Base-by-base conservation (phyloP, 1,140 invertebrate species). In the Gonioctena quinquepunctata region DNA sequence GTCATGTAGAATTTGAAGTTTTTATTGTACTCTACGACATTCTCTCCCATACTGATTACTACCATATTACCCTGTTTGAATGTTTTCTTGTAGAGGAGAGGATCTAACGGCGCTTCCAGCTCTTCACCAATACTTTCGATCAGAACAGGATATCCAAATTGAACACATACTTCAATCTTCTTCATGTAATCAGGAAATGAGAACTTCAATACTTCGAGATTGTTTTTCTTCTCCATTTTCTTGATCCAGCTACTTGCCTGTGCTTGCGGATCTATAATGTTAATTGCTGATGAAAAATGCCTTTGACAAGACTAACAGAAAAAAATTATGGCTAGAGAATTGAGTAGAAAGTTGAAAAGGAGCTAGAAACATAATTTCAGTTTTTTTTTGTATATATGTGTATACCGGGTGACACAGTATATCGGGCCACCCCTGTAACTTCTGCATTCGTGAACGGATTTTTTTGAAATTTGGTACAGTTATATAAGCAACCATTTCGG, bases 191-290 rank as follows among this genome's bases (percentile, higher is more conserved):
- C 91, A 4, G 87, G 80, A 83, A 95, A 92, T 22, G 89, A 90
- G 28, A 95, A 89, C 83, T 94, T 95, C 16, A 96, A 86, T 6
- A 95, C 86, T 77, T 90, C 87, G 11, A 97, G 77, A 52, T 93
- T 90, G 83, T 94, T 94, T 0, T 86, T 84, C 77, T 93, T 94
- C 83, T 97, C 94, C 92, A 96, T 93, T 74, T 90, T 94, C 82
- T 94, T 94, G 6, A 98, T 91, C 95, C 95, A 98, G 80, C 94
- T 93, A 81, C 94, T 96, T 2, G 95, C 96, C 83, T 97, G 96
- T 23, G 90, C 90, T 85, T 83, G 80, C 1, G 96, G 95, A 87
- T 97, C 96, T n/a, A n/a, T n/a, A n/a, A n/a, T n/a, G n/a, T n/a
- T n/a, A n/a, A n/a, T n/a, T n/a, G n/a, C n/a, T n/a, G n/a, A n/a